A percentile compares a stretch with the other conserved stretches of the same genome.
phyloP scores from a whole-genome alignment of 2,113 vertebrate species.

The Myocastor coypus region DNA sequence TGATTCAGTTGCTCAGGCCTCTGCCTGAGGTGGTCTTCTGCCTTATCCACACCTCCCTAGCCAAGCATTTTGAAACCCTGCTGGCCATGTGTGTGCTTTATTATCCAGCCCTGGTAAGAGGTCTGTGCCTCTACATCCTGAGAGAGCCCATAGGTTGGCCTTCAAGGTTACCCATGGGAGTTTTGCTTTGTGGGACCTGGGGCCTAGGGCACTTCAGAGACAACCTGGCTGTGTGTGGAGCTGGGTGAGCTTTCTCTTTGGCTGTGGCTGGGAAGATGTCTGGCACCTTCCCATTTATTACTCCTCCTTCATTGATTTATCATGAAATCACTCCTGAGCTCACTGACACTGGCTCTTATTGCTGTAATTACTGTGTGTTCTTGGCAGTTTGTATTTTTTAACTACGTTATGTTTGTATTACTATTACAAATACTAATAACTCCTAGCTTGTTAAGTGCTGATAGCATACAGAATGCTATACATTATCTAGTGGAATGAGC shows the following conservation, averaged over 20 bases:
- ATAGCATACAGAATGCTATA: background rate
- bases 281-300: background rate
- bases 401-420: constrained; percentile 4
- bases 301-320: background rate
- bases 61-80: background rate
- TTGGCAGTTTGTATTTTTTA: background rate
- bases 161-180: background rate
- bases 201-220: background rate
- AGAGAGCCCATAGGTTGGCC: background rate
- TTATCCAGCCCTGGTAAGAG: background rate
- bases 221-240: background rate
- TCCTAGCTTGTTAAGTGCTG: background rate
- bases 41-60: background rate
- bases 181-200: background rate
- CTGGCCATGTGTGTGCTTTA: background rate
- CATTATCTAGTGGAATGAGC: background rate
- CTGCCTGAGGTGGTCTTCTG: background rate
- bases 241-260: background rate
- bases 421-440: constrained; percentile 41
- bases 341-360: background rate
- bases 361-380: background rate
- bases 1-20: background rate
- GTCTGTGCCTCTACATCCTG: background rate
- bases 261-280: background rate
- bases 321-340: constrained; percentile 45